Evolutionary conservation across 1,140 invertebrate species (phyloP).

Genomic region (Drosophila kikkawai): DNA sequence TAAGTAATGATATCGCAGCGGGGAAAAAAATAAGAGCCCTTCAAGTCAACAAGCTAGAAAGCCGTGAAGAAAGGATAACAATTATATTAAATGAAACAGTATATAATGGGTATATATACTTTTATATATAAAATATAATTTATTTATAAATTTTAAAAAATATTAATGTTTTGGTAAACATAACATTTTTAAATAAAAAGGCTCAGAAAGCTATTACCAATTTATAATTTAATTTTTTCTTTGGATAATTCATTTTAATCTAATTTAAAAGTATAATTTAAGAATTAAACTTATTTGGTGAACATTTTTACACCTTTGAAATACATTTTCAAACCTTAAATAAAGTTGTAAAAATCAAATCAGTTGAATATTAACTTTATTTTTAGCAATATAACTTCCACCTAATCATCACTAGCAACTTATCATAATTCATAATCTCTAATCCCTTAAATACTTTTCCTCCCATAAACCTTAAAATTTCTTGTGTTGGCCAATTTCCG

Average conservation of each 20-base stretch:
- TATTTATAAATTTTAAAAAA: not conserved
- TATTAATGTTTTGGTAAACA: too few relatives aligned
- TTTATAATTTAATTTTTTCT: too few relatives aligned
- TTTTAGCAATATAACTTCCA: not conserved
- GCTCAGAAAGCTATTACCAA: too few relatives aligned
- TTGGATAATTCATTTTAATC: too few relatives aligned
- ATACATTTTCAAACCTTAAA: too few relatives aligned
- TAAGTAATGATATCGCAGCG: conserved; percentile 22
- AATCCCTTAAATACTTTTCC: conserved; percentile 2
- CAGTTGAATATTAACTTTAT: not conserved
- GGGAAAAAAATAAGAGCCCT: not conserved
- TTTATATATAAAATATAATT: not conserved
- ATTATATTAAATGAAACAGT: not conserved
- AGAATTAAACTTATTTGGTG: too few relatives aligned
- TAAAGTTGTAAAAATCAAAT: too few relatives aligned
- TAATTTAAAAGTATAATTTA: too few relatives aligned
- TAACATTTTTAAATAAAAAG: too few relatives aligned
- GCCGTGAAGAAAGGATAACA: not conserved
- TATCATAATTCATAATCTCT: not conserved
- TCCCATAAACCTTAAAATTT: not conserved
- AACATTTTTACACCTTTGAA: too few relatives aligned
- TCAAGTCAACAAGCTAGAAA: not conserved
- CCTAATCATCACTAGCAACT: too few relatives aligned
- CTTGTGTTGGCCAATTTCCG: not conserved
- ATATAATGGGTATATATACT: not conserved